Evolutionary conservation across 2,113 vertebrate species (phyloP).

Genomic region (Cyanoderma ruficeps): DNA sequence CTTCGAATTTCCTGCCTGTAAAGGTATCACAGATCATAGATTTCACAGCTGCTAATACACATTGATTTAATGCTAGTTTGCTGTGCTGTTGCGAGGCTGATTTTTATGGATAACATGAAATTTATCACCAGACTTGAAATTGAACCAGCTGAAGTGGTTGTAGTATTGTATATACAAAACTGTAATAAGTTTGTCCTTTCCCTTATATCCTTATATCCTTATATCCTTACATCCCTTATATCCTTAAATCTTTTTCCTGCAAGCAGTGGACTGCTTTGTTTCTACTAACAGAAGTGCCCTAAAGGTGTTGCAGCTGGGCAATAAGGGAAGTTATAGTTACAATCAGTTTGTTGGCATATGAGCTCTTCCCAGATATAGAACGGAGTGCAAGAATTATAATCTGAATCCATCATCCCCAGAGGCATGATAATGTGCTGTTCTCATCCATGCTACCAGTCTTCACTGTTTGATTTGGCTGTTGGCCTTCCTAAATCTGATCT

Average conservation of each 20-base stretch:
- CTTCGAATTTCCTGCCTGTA: not conserved
- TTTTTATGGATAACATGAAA: not conserved
- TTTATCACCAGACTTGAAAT: not conserved
- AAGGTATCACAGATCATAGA: not conserved
- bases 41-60: not conserved
- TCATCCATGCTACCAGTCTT: not conserved
- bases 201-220: not conserved
- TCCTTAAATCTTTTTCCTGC: not conserved
- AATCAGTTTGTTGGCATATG: not conserved
- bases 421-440: not conserved
- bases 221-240: too few relatives aligned
- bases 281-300: not conserved
- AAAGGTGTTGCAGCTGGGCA: not conserved
- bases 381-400: not conserved
- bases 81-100: fast-evolving
- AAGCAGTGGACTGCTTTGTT: not conserved
- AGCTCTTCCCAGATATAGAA: not conserved
- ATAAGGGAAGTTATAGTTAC: not conserved
- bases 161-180: not conserved
- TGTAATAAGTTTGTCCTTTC: not conserved
- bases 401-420: not conserved
- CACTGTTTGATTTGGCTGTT: not conserved
- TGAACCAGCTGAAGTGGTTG: not conserved
- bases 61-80: not conserved
- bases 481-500: not conserved